Conservation (phyloP, 1,140 invertebrate genomes). For the Megathymus violae region DNA sequence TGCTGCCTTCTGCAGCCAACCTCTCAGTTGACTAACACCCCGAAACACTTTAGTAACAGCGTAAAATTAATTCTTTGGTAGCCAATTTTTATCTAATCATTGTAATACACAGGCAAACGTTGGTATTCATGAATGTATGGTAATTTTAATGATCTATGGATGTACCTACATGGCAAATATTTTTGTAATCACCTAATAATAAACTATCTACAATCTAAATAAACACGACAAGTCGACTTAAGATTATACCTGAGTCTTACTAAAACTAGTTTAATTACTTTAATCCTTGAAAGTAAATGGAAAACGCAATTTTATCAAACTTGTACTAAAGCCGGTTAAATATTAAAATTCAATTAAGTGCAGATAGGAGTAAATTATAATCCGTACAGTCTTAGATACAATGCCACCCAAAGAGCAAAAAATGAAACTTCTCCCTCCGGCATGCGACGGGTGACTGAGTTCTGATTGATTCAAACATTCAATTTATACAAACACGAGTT, state of each 20-base stretch:
- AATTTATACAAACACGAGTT: slow-evolving; percentile 35
- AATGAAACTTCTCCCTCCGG: slow-evolving; percentile 27
- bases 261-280: slow-evolving; percentile 14
- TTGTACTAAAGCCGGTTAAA: slow-evolving; percentile 24
- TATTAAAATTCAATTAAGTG: slow-evolving; percentile 37
- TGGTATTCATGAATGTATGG: too few relatives aligned
- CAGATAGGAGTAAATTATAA: slow-evolving; percentile 33
- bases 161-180: neutral
- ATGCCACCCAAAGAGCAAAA: slow-evolving; percentile 20
- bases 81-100: too few relatives aligned
- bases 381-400: slow-evolving; percentile 30
- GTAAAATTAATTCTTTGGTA: too few relatives aligned
- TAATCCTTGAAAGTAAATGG: slow-evolving; percentile 28
- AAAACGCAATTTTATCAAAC: slow-evolving; percentile 20
- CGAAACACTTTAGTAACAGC: too few relatives aligned
- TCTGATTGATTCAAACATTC: slow-evolving; percentile 35
- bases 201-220: slow-evolving; percentile 8
- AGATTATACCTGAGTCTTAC: slow-evolving; percentile 11
- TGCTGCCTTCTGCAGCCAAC: too few relatives aligned
- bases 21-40: too few relatives aligned
- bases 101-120: too few relatives aligned
- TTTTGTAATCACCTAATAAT: neutral
- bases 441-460: slow-evolving; percentile 19
- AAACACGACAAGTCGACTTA: slow-evolving; percentile 19
- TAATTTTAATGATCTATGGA: neutral